Base-by-base conservation (phyloP, 2,797 vertebrate species). In the Acanthis flammea region DNA sequence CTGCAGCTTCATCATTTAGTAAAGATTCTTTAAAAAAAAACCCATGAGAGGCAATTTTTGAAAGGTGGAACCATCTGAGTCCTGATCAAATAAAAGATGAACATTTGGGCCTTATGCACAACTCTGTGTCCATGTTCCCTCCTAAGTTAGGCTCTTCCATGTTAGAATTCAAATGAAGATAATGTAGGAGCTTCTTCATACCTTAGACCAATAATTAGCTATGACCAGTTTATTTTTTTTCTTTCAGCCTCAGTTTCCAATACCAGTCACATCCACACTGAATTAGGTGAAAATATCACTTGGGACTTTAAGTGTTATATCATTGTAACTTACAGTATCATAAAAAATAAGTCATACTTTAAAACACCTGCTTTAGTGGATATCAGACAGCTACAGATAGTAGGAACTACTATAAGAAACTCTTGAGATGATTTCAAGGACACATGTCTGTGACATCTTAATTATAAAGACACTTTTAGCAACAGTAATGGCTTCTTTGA, bases 131-230 rank as follows among this genome's bases (percentile, higher is more conserved):
- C 11, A 12, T 33, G 30, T 62, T 83, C 35, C 86, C 50, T 57
- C 10, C 8, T 47, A 39, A 23, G 4, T 7, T 74, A 57, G 8
- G 13, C 8, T 67, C 6, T 58, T 50, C 24, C 68, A 1, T 37
- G 16, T 48, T 48, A 60, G 33, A 45, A 55, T 51, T 63, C 41
- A 62, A 54, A 71, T 22, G 7, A 88, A 63, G 25, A 6, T 41
- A 74, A 37, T 4, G 10, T 47, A 0, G 0, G 35, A 66, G 6
- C 2, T 42, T 11, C 28, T 70, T 73, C 19, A 24, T 44, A 42
- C 4, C 5, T 81, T 78, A 14, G 5, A 37, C 23, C 12, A 57
- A 22, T 19, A 74, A 42, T 41, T 58, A 66, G 10, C 9, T 1
- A 42, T 27, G 14, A 33, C 4, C 6, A 39, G 5, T n/a, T 81